Evolutionary conservation across 1,140 invertebrate species (phyloP).

Genomic region (Laupala kohalensis): DNA sequence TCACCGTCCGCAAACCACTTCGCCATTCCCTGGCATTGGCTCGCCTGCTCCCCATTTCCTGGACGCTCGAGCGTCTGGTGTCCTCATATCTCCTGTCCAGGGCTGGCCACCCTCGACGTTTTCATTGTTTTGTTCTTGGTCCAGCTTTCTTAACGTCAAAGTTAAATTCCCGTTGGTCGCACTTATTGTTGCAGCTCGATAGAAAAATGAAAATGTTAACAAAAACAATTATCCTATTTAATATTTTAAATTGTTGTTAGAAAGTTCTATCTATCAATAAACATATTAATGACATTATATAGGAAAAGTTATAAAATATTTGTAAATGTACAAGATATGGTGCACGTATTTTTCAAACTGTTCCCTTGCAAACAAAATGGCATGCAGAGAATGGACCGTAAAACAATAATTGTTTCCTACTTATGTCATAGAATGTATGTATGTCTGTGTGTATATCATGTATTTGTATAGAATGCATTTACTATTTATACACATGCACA

Average conservation of each 20-base stretch:
- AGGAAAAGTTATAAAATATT: not conserved
- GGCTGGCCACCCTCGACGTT: not conserved
- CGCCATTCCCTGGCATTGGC: no score
- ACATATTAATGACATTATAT: not conserved
- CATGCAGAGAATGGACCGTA: not conserved
- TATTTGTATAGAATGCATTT: no score
- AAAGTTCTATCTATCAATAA: not conserved
- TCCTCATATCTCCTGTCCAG: not conserved
- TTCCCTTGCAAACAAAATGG: not conserved
- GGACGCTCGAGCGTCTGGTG: no score
- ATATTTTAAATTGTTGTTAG: not conserved
- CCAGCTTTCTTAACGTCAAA: not conserved
- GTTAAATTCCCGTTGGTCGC: not conserved
- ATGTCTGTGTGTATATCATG: no score
- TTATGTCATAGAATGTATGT: not conserved
- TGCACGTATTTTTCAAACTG: not conserved
- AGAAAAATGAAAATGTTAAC: not conserved
- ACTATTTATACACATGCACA: not conserved
- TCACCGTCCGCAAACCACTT: no score
- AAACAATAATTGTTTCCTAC: not conserved
- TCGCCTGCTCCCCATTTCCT: no score
- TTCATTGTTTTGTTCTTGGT: not conserved
- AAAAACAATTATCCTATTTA: not conserved
- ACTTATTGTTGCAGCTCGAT: not conserved
- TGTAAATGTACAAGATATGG: not conserved